phyloP scores from a whole-genome alignment of 92 coral and sea anemone genomes.

The Phenganax marumi region DNA sequence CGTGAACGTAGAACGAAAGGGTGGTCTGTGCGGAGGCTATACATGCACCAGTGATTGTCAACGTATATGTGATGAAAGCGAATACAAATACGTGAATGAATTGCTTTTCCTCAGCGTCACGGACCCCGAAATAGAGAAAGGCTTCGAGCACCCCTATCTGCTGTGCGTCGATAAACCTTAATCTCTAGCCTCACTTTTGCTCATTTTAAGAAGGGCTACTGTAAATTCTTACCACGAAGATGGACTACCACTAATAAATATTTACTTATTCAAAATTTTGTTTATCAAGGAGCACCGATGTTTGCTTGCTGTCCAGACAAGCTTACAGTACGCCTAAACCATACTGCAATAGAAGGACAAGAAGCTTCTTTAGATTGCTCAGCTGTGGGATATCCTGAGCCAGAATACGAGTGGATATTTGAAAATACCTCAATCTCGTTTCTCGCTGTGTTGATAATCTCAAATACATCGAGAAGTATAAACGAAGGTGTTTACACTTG shows the following conservation, averaged over 20 bases:
- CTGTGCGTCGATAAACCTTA: too few relatives aligned
- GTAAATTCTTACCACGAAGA: background rate
- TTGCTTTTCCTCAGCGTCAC: too few relatives aligned
- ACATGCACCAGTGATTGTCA: too few relatives aligned
- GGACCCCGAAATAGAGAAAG: too few relatives aligned
- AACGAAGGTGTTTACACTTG: constrained; percentile 68
- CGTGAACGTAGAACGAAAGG: too few relatives aligned
- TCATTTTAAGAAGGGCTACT: too few relatives aligned
- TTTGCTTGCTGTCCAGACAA: constrained; percentile 24
- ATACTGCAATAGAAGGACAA: constrained; percentile 24
- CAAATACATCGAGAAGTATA: background rate
- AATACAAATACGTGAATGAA: too few relatives aligned
- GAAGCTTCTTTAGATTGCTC: constrained; percentile 24
- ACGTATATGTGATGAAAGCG: too few relatives aligned
- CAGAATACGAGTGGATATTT: constrained; percentile 28
- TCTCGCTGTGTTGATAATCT: background rate
- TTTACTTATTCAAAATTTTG: background rate
- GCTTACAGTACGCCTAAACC: background rate
- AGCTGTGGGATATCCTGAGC: constrained; percentile 38
- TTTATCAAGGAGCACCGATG: constrained; percentile 22
- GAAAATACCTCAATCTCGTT: constrained; percentile 11
- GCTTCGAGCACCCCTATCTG: too few relatives aligned
- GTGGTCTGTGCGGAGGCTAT: too few relatives aligned
- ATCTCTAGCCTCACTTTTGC: too few relatives aligned
- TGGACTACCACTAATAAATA: background rate